A percentile compares a stretch with the other conserved stretches of the same genome.
Conservation (phyloP, 2,113 vertebrate genomes). For the Machaerirhynchus nigripectus region DNA sequence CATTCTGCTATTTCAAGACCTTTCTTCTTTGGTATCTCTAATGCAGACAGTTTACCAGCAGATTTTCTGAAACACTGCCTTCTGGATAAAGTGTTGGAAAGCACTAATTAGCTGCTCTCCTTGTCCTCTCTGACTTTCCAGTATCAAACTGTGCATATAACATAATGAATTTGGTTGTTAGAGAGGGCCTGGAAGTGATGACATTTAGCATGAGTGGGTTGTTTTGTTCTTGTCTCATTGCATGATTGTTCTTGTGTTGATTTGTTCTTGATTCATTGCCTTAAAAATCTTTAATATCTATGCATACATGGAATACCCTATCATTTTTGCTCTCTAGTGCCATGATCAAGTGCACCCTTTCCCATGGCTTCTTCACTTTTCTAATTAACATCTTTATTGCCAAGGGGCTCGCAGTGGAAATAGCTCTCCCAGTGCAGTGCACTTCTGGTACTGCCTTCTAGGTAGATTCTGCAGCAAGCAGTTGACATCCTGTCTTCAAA, state of each 20-base stretch:
- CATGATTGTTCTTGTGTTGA: neutral
- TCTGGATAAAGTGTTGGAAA: neutral
- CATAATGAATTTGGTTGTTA: neutral
- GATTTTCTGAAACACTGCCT: neutral
- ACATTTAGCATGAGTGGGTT: slow-evolving; percentile 24
- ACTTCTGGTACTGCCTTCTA: neutral
- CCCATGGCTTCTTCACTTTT: neutral
- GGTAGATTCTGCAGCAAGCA: neutral
- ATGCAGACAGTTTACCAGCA: neutral
- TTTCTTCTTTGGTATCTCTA: neutral
- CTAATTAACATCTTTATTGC: neutral
- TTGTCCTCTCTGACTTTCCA: neutral
- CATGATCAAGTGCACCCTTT: neutral
- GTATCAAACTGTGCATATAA: neutral
- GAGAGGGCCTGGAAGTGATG: slow-evolving; percentile 7
- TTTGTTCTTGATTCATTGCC: neutral
- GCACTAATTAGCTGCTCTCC: slow-evolving; percentile 33
- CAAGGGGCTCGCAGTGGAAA: neutral
- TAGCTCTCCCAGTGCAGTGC: neutral
- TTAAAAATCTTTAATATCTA: neutral
- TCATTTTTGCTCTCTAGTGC: neutral
- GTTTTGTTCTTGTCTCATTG: neutral
- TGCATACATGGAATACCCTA: neutral
- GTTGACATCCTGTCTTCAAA: neutral
- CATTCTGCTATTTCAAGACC: neutral